These are phyloP conservation scores for Amphipyra berbera DNA, from an alignment of 2,888 invertebrate species.

Conservation along the genomic window DNA sequence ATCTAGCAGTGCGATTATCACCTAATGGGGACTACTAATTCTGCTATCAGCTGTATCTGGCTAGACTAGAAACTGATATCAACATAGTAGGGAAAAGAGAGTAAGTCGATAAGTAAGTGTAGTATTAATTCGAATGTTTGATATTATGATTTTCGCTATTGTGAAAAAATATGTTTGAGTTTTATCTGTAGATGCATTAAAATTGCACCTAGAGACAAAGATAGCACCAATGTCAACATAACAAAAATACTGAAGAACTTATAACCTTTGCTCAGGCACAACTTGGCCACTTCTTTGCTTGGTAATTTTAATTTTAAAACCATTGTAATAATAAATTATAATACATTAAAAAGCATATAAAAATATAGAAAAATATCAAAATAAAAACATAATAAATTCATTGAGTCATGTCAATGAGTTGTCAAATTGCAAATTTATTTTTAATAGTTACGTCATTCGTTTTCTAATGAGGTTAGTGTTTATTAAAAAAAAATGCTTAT, in stretches of 20 bases:
- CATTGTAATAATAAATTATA: slow-evolving; percentile 37
- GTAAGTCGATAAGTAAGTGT: no score
- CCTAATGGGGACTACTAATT: no score
- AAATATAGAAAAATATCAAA: slow-evolving; percentile 3
- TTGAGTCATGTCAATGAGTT: slow-evolving; percentile 22
- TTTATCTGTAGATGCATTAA: slow-evolving; percentile 23
- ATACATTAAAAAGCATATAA: slow-evolving; percentile 15
- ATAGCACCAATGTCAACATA: slow-evolving; percentile 1
- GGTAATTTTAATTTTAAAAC: slow-evolving; percentile 69
- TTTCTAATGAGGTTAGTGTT: no score
- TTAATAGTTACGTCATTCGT: background rate
- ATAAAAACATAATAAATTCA: slow-evolving; percentile 1
- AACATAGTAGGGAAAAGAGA: no score
- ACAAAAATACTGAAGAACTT: slow-evolving; percentile 16
- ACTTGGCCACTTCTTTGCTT: slow-evolving; percentile 56
- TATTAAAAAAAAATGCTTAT: no score
- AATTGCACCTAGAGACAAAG: slow-evolving; percentile 4
- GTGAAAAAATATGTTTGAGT: background rate
- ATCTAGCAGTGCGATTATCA: no score
- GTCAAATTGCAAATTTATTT: background rate
- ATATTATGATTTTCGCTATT: background rate
- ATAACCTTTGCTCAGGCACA: slow-evolving; percentile 45
- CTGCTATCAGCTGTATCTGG: no score
- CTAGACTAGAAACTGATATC: no score
- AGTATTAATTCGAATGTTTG: no score